Evolutionary conservation across 2,888 invertebrate genomes (phyloP).

Genomic region (Orchesella flavescens): DNA sequence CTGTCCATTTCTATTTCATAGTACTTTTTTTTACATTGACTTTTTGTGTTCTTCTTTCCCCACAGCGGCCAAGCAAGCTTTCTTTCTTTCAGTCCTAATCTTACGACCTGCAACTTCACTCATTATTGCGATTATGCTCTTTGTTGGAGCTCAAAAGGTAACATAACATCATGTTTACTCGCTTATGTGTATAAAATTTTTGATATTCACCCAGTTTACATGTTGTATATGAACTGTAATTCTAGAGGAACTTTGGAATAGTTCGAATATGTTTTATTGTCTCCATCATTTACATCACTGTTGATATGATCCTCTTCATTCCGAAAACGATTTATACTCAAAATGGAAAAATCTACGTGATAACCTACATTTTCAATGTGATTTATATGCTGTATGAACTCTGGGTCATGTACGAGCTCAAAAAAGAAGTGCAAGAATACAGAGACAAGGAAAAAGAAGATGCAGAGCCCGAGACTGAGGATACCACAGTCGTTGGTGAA

Average conservation of each 20-base stretch:
- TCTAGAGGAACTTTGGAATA: constrained; percentile 62
- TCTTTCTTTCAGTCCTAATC: constrained; percentile 62
- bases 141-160: constrained; percentile 67
- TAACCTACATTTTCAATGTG: constrained; percentile 65
- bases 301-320: constrained; percentile 67
- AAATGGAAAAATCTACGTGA: constrained; percentile 63
- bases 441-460: constrained; percentile 50
- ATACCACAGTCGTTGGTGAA: constrained; percentile 66
- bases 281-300: constrained; percentile 66
- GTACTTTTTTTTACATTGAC: neutral
- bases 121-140: constrained; percentile 64
- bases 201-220: too few relatives aligned
- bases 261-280: constrained; percentile 65
- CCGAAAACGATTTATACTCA: constrained; percentile 67
- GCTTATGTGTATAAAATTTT: too few relatives aligned
- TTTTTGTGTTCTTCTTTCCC: neutral
- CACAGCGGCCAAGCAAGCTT: constrained; percentile 62
- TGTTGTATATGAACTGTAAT: neutral
- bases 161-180: too few relatives aligned
- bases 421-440: constrained; percentile 55
- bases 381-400: constrained; percentile 67
- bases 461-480: constrained; percentile 67
- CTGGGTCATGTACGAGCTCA: constrained; percentile 62
- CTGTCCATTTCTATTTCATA: neutral
- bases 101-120: constrained; percentile 60